phyloP scores from a whole-genome alignment of 2,888 invertebrate genomes.

The Ichneumon xanthorius region DNA sequence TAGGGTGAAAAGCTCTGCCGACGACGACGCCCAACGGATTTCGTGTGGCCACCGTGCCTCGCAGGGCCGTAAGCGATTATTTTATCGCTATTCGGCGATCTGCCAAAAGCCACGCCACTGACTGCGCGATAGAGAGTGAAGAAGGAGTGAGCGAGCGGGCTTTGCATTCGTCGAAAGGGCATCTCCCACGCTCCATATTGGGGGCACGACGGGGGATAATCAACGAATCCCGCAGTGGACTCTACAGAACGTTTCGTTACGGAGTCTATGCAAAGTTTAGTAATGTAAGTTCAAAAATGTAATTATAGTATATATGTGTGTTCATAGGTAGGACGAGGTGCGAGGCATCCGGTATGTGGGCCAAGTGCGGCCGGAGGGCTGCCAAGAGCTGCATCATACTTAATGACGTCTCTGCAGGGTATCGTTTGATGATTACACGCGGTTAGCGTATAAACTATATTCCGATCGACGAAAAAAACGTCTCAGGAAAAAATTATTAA shows the following conservation, averaged over 20 bases:
- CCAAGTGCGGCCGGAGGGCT: conserved; percentile 66
- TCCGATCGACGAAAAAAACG: background rate
- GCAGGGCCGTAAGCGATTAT: conserved; percentile 82
- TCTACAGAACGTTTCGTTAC: conserved; percentile 28
- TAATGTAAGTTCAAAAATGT: conserved; percentile 2
- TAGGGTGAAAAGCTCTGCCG: conserved; percentile 37
- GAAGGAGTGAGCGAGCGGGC: conserved; percentile 38
- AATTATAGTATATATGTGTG: conserved; percentile 14
- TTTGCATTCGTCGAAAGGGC: conserved; percentile 72
- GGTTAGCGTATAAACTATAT: conserved; percentile 15
- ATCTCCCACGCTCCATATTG: conserved; percentile 61
- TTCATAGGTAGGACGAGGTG: conserved; percentile 1
- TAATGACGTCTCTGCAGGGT: conserved; percentile 49
- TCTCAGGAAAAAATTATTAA: background rate
- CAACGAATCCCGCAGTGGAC: conserved; percentile 64
- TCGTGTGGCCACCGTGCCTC: conserved; percentile 63
- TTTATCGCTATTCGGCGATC: conserved; percentile 81
- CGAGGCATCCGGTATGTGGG: conserved; percentile 59
- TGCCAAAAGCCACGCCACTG: conserved; percentile 75
- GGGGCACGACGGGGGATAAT: conserved; percentile 59
- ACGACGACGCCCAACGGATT: conserved; percentile 29
- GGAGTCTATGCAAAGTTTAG: conserved; percentile 8
- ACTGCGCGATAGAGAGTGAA: conserved; percentile 51
- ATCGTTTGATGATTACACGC: conserved; percentile 50
- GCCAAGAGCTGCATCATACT: conserved; percentile 60